Evolutionary conservation across 2,888 invertebrate genomes (phyloP).

Genomic region (Trypoxylon attenuatum): DNA sequence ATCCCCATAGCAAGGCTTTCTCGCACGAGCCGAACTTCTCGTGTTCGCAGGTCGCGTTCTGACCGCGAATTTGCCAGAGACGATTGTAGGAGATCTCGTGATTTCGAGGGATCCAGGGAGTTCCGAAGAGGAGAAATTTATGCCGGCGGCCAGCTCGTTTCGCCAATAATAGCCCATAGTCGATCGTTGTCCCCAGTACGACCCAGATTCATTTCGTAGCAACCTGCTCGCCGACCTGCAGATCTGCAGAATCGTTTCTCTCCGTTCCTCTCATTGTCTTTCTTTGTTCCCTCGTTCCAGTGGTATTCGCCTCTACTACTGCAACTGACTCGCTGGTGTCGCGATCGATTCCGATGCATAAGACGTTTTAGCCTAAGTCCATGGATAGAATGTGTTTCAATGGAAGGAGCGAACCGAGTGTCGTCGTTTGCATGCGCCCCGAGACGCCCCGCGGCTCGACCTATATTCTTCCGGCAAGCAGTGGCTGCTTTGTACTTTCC

Average conservation of each 20-base stretch:
- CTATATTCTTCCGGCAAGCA: constrained; percentile 32
- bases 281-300: too few relatives aligned
- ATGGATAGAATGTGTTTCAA: constrained; percentile 19
- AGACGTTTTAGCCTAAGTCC: constrained; percentile 32
- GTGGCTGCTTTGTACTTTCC: constrained; percentile 36
- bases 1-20: not conserved
- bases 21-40: constrained; percentile 1
- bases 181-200: constrained; percentile 34
- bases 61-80: not conserved
- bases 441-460: constrained; percentile 26
- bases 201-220: constrained; percentile 47
- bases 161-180: constrained; percentile 36
- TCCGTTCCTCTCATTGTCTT: too few relatives aligned
- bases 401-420: constrained; percentile 9
- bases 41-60: not conserved
- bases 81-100: not conserved
- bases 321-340: too few relatives aligned
- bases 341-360: constrained; percentile 37
- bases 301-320: too few relatives aligned
- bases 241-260: too few relatives aligned
- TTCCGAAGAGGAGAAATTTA: constrained; percentile 26
- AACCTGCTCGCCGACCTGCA: constrained; percentile 22
- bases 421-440: constrained; percentile 11
- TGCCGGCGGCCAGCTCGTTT: constrained; percentile 14
- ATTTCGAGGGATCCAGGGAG: not conserved